A percentile compares a stretch with the other conserved stretches of the same genome.
These are phyloP conservation scores for Coregonus suidteri DNA, from an alignment of 2,797 vertebrate genomes.

Conservation along the genomic window DNA sequence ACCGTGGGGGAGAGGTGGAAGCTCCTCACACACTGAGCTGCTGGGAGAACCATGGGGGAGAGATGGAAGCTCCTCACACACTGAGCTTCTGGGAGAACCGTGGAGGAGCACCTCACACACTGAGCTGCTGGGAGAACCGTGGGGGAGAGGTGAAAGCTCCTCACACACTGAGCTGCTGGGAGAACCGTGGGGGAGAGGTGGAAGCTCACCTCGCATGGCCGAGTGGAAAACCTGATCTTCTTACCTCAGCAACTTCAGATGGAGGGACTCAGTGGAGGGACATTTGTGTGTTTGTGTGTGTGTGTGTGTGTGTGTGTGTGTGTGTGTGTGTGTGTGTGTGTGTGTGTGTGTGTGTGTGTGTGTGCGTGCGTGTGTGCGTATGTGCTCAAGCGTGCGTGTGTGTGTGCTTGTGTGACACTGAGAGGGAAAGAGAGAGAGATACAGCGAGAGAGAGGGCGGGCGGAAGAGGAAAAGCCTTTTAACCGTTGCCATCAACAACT, in stretches of 20 bases:
- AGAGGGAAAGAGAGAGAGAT: constrained; percentile 38
- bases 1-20: too few relatives aligned
- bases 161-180: constrained; percentile 63
- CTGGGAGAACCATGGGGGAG: too few relatives aligned
- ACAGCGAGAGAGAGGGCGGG: constrained; percentile 35
- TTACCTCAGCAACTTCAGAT: constrained; percentile 81
- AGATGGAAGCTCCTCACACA: too few relatives aligned
- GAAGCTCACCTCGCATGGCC: constrained; percentile 70
- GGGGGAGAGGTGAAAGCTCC: too few relatives aligned
- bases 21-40: too few relatives aligned
- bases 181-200: constrained; percentile 71
- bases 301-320: constrained; percentile 38
- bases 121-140: too few relatives aligned
- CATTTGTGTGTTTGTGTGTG: constrained; percentile 57
- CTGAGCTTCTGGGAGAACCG: too few relatives aligned
- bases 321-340: constrained; percentile 44
- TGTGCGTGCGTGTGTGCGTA: neutral
- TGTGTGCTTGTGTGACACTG: constrained; percentile 11
- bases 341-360: constrained; percentile 6
- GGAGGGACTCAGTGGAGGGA: constrained; percentile 67
- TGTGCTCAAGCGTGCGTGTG: neutral
- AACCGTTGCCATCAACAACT: neutral
- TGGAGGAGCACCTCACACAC: too few relatives aligned
- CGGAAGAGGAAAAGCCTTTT: neutral
- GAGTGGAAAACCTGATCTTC: constrained; percentile 82